phyloP scores from a whole-genome alignment of 2,888 invertebrate genomes.

The Laspeyria flexula region DNA sequence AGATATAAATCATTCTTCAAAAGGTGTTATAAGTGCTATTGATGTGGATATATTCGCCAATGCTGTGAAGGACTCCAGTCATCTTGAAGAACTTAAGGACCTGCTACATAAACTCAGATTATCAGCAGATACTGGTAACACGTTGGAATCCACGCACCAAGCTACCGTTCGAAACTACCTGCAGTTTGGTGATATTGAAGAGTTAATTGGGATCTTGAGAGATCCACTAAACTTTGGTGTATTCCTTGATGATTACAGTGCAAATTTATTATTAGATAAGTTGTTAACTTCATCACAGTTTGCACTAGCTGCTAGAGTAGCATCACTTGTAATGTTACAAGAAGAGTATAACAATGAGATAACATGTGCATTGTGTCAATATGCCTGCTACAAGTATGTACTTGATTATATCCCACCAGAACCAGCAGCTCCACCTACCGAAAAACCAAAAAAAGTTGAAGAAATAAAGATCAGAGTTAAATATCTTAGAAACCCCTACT shows the following conservation, averaged over 20 bases:
- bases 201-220: constrained; percentile 90
- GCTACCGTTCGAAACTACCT: constrained; percentile 89
- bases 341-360: constrained; percentile 93
- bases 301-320: constrained; percentile 91
- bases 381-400: constrained; percentile 91
- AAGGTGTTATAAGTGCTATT: constrained; percentile 89
- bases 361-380: constrained; percentile 88
- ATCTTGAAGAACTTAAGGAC: constrained; percentile 90
- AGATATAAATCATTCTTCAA: constrained; percentile 88
- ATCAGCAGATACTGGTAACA: constrained; percentile 89
- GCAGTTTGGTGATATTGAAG: constrained; percentile 84
- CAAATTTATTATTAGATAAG: constrained; percentile 92
- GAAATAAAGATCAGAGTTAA: constrained; percentile 91
- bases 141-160: constrained; percentile 93
- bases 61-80: constrained; percentile 82
- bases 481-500: constrained; percentile 92
- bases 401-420: constrained; percentile 56
- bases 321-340: constrained; percentile 93
- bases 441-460: constrained; percentile 77
- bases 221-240: constrained; percentile 95
- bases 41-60: constrained; percentile 95
- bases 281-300: constrained; percentile 90
- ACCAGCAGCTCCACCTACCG: constrained; percentile 41
- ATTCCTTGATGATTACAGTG: constrained; percentile 93
- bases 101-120: constrained; percentile 90